phyloP scores from a whole-genome alignment of 2,113 vertebrate species.

The Gymnarchus niloticus region DNA sequence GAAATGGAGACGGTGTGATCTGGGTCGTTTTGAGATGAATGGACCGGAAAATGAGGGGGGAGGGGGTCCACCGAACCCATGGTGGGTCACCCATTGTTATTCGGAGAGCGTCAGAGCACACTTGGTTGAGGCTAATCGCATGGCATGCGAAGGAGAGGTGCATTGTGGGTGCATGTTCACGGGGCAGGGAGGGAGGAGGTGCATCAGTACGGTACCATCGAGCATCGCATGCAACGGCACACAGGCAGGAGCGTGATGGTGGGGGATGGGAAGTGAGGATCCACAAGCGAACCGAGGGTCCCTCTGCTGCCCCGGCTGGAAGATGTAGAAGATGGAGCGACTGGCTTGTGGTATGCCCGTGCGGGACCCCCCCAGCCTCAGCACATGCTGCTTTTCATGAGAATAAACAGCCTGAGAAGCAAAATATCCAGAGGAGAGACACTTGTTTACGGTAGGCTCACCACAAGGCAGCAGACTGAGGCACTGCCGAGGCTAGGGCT shows the following conservation, averaged over 20 bases:
- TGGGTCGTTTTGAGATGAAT: constrained; percentile 34
- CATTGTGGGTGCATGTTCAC: background rate
- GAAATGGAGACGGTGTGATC: constrained; percentile 71
- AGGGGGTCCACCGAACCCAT: background rate
- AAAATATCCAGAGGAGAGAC: background rate
- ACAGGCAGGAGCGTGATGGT: background rate
- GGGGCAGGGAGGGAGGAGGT: background rate
- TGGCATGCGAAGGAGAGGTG: background rate
- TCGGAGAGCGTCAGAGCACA: background rate
- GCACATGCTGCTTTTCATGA: too few relatives aligned
- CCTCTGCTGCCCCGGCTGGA: background rate
- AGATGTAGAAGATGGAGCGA: background rate
- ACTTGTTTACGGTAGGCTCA: background rate
- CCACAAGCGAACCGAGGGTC: background rate
- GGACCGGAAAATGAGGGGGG: background rate
- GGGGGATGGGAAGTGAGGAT: background rate
- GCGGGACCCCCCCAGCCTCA: too few relatives aligned
- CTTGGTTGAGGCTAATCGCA: background rate
- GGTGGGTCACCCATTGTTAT: background rate
- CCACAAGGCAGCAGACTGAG: background rate
- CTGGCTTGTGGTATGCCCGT: background rate
- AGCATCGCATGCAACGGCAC: background rate
- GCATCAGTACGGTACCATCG: background rate
- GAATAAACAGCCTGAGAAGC: too few relatives aligned
- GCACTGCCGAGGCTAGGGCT: background rate